Evolutionary conservation across 1,140 invertebrate species (phyloP), one percentile per base, ranked within the genome.

Genomic region (Plectrocnemia conspersa): DNA sequence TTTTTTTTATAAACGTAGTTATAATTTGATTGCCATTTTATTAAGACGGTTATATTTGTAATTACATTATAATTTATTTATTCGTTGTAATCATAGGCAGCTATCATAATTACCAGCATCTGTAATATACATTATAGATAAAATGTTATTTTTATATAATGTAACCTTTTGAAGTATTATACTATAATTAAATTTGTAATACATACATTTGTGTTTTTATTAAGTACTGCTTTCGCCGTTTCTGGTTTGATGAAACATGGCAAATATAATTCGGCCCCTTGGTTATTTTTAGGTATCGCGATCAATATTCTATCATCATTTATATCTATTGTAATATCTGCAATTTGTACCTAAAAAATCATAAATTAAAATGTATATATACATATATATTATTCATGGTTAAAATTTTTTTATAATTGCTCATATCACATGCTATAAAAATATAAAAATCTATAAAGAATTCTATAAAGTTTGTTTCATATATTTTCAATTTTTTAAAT

Each of bases 241-340:
- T 79, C 68, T 61, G 79, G 75, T 55, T 82, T 68, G 18, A 89
- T 67, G 27, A 67, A 64, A 65, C 77, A 79, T 3, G 84, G 83
- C 13, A 88, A 63, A 65, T 81, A 88, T 49, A 85, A 74, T 67
- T 89, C 85, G 25, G 86, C 70, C 13, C 81, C 63, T 62, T 81
- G 80, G 27, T 76, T 74, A 60, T 74, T 71, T 33, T 77, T 78
- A 33, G 74, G 62, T 18, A 75, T 76, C 60, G 83, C 79, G 35
- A 89, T 66, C 15, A 87, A 63, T 50, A 90, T 78, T 55, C 86
- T 74, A 73, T 89, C 85, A 62, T 85, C 82, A 1, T 84, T 82
- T 42, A 89, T 64, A 64, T 86, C 79, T 38, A 89, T 68, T 13
- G 66, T 77, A 7, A 89, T 58, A 58, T 84, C 80, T 44, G 79